Conservation (phyloP, 2,888 invertebrate species). For the Cryptocephalus moraei region DNA sequence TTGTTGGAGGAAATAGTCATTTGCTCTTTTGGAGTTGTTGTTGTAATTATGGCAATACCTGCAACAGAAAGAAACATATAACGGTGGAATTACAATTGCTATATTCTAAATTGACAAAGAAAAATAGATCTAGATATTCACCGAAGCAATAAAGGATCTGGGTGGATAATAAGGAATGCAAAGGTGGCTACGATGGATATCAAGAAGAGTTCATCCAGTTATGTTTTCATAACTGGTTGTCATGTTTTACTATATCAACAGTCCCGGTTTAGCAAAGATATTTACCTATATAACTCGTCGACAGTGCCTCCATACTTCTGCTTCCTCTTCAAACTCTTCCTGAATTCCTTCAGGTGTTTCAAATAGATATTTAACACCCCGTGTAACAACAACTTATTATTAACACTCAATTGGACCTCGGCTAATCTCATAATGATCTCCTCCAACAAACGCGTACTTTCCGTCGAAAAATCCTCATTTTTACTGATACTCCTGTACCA, state of each 20-base stretch:
- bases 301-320: slow-evolving; percentile 40
- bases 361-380: slow-evolving; percentile 44
- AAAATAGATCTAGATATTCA: no score
- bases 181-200: no score
- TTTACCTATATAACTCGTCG: slow-evolving; percentile 42
- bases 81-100: no score
- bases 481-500: slow-evolving; percentile 43
- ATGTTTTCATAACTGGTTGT: no score
- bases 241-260: no score
- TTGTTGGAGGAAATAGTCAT: slow-evolving; percentile 50
- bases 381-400: slow-evolving; percentile 35
- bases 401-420: slow-evolving; percentile 33
- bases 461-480: slow-evolving; percentile 38
- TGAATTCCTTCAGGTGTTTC: slow-evolving; percentile 54
- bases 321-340: slow-evolving; percentile 48
- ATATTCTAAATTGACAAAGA: no score
- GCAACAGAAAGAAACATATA: slow-evolving; percentile 1
- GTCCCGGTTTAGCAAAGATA: background rate
- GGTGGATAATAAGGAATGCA: no score
- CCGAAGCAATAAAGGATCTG: no score
- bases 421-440: slow-evolving; percentile 35
- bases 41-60: slow-evolving; percentile 35
- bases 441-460: slow-evolving; percentile 36
- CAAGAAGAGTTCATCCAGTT: no score
- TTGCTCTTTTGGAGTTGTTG: slow-evolving; percentile 35